Conservation (phyloP, 2,888 invertebrate species). For the Thumatha senex region DNA sequence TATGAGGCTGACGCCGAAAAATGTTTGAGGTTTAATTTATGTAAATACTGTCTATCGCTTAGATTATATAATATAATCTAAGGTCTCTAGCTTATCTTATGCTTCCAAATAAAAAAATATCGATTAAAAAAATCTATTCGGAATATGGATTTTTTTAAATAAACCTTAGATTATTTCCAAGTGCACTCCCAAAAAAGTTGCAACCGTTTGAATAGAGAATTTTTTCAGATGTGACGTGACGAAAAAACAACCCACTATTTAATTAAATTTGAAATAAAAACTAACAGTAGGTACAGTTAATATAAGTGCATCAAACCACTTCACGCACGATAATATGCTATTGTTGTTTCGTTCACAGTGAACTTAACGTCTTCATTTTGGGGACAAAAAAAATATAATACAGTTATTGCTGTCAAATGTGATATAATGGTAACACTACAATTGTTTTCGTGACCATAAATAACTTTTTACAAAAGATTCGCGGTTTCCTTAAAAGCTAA, state of each 20-base stretch:
- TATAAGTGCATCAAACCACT: conserved; percentile 46
- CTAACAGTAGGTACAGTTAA: conserved; percentile 32
- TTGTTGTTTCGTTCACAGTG: conserved; percentile 56
- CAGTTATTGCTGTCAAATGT: conserved; percentile 80
- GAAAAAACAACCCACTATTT: neutral
- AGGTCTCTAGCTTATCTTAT: no score
- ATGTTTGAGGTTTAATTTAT: no score
- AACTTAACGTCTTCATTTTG: conserved; percentile 71
- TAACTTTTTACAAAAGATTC: conserved; percentile 80
- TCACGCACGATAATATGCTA: conserved; percentile 53
- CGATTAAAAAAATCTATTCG: no score
- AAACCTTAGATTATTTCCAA: no score
- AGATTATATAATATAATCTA: no score
- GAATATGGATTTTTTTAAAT: no score
- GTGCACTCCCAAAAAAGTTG: neutral
- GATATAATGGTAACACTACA: conserved; percentile 80
- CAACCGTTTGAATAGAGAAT: neutral
- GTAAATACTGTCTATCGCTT: no score
- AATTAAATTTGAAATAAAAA: conserved; percentile 26
- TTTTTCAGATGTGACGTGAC: neutral
- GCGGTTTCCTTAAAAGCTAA: conserved; percentile 83
- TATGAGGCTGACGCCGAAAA: no score
- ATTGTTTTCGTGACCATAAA: conserved; percentile 82
- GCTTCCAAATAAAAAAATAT: no score
- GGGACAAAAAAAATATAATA: conserved; percentile 68